Base-by-base conservation (phyloP, 2,113 vertebrate species). In the Actenoides lindsayi region DNA sequence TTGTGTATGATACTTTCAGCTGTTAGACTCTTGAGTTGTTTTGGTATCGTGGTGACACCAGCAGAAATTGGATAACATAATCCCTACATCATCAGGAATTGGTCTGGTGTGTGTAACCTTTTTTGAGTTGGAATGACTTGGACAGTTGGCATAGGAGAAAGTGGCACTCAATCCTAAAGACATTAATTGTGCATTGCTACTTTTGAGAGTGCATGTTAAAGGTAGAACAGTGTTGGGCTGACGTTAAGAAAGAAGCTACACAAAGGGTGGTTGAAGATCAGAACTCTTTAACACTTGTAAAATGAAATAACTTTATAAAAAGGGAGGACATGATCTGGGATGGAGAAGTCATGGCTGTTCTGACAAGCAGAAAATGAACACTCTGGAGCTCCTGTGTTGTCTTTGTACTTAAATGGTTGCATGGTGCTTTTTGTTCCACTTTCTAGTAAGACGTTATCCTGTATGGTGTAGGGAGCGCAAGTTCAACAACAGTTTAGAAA, bases 61-160 rank as follows among this genome's bases (percentile, higher is more conserved):
- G 83, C 83, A 93, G 94, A 94, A 94, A 94, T 75, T 42, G 54
- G 91, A 75, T 92, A 94, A 83, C 73, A 71, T 89, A 92, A 91
- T 96, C 87, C 56, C 30, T 44, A 0, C 35, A 60, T 87, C 91
- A 75, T 57, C 65, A 41, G 46, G 48, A 81, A 11, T 11, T 83
- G 87, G 11, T 39, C 46, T 93, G 68, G 16, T 64, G 56, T 57
- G 23, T 60, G 23, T 63, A 86, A 65, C 28, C 1, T 31, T 56
- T 41, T 59, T 69, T 37, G 1, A 44, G 37, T 78, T 83, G 73
- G n/a, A 94, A 60, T 30, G 13, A 63, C 30, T 92, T 67, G 17
- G 20, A 30, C 83, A 88, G 71, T 92, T 93, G 86, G 51, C 27
- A 64, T 71, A 42, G 65, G 39, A 68, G 27, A 46, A 84, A 53